phyloP scores from a whole-genome alignment of 2,113 vertebrate genomes.

The Pituophis catenifer region DNA sequence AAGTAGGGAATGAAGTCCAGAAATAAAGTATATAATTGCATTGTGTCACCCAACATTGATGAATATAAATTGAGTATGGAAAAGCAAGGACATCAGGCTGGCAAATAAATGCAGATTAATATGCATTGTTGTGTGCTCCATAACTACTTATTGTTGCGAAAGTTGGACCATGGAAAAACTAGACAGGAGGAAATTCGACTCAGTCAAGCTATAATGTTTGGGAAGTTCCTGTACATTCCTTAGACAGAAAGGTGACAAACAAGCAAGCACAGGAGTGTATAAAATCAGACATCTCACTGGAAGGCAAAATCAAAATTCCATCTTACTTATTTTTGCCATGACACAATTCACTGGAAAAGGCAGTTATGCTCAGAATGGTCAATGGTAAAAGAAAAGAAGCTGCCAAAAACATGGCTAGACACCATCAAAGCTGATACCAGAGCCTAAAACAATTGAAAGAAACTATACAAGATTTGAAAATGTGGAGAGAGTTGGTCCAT shows the following conservation, averaged over 20 bases:
- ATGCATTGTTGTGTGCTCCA: neutral
- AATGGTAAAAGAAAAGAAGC: neutral
- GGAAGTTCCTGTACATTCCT: neutral
- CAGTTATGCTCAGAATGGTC: neutral
- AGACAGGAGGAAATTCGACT: neutral
- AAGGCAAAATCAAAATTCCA: neutral
- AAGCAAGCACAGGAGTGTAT: neutral
- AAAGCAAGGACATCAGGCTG: neutral
- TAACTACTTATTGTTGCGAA: neutral
- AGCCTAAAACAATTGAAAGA: neutral
- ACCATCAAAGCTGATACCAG: neutral
- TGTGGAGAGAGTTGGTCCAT: neutral
- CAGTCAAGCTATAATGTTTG: neutral
- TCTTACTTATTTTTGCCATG: neutral
- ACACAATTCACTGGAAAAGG: neutral
- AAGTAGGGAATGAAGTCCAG: neutral
- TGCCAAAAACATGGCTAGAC: neutral
- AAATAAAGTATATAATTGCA: neutral
- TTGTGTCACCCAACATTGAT: neutral
- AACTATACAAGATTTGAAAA: neutral
- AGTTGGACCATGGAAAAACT: neutral
- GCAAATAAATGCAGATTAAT: neutral
- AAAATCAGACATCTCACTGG: neutral
- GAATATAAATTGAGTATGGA: neutral
- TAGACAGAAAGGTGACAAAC: neutral